Conservation (phyloP, 2,888 invertebrate genomes). For the Leptura quadrifasciata region DNA sequence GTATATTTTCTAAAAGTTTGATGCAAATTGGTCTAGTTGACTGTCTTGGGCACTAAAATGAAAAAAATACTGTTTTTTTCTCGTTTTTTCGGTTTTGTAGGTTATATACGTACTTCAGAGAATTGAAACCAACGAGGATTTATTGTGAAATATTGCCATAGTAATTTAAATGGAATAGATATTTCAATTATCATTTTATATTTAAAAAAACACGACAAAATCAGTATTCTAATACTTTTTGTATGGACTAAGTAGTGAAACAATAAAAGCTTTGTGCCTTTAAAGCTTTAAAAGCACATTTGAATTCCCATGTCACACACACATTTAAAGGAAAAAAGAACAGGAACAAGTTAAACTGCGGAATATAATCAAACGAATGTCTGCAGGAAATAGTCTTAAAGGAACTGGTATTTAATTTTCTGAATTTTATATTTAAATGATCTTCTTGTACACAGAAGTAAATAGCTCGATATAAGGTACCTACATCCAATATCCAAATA, state of each 20-base stretch:
- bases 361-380: neutral
- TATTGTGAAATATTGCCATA: too few species aligned
- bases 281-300: conserved; percentile 39
- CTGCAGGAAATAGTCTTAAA: neutral
- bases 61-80: too few species aligned
- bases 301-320: conserved; percentile 44
- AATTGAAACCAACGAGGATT: too few species aligned
- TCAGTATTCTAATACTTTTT: conserved; percentile 47
- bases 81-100: too few species aligned
- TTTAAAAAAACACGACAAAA: conserved; percentile 26
- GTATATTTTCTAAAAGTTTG: too few species aligned
- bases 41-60: too few species aligned
- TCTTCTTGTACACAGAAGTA: neutral
- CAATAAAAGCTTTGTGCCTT: conserved; percentile 47
- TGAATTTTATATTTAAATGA: neutral
- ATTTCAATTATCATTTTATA: neutral
- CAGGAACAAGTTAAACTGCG: neutral
- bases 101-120: too few species aligned
- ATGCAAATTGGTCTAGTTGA: too few species aligned
- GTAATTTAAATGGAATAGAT: too few species aligned
- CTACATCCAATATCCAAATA: neutral
- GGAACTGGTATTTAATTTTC: neutral
- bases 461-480: neutral
- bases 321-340: neutral
- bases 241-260: conserved; percentile 33